Percentiles rank a stretch among this genome's conserved stretches.
These are phyloP conservation scores for Drosophila sucinea DNA, from an alignment of 1,140 invertebrate genomes.

Conservation along the genomic window DNA sequence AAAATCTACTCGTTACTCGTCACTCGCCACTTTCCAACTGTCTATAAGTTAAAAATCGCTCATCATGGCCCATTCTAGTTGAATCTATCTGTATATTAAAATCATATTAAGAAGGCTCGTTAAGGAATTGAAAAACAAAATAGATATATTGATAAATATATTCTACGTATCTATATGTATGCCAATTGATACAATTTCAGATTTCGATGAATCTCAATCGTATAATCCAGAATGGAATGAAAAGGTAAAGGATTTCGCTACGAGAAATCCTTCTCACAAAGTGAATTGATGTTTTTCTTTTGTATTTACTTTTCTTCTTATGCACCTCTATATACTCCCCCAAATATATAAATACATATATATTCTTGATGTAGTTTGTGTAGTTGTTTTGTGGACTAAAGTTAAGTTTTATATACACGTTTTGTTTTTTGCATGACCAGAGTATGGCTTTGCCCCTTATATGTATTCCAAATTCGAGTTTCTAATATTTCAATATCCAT, in stretches of 20 bases:
- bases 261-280: conserved; percentile 57
- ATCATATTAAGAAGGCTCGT: conserved; percentile 5
- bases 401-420: conserved; percentile 8
- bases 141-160: background rate
- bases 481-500: background rate
- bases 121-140: background rate
- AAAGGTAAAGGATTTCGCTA: conserved; percentile 80
- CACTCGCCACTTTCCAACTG: conserved; percentile 14
- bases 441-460: conserved; percentile 34
- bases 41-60: background rate
- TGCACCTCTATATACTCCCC: conserved; percentile 38
- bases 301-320: conserved; percentile 16
- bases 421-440: conserved; percentile 16
- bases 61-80: conserved; percentile 12
- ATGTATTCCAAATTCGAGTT: background rate
- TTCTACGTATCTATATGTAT: conserved; percentile 17
- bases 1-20: background rate
- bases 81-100: background rate
- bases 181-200: conserved; percentile 78
- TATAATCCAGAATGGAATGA: conserved; percentile 83
- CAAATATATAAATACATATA: conserved; percentile 25
- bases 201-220: conserved; percentile 82
- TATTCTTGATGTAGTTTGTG: conserved; percentile 56
- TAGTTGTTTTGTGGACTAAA: conserved; percentile 45
- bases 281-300: conserved; percentile 45